Evolutionary conservation across 2,797 vertebrate genomes (phyloP).

Genomic region (Propithecus perrieri): DNA sequence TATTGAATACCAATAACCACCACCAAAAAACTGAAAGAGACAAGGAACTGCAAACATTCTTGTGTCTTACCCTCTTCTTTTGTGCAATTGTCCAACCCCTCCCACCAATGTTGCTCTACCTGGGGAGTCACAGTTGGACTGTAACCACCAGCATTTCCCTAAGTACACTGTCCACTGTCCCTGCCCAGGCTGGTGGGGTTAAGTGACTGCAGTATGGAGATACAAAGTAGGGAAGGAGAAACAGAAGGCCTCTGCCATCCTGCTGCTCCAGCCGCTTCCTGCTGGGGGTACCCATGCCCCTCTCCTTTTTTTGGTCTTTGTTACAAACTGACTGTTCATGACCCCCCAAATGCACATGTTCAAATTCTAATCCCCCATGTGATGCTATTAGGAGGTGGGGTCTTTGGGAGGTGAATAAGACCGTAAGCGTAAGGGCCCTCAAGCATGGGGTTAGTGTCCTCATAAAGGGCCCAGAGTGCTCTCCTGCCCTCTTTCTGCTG

Average conservation of each 20-base stretch:
- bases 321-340: neutral
- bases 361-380: neutral
- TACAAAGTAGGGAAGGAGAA: neutral
- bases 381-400: neutral
- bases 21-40: neutral
- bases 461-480: neutral
- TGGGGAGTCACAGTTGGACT: neutral
- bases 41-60: neutral
- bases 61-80: neutral
- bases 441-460: neutral
- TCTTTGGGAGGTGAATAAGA: neutral
- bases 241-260: neutral
- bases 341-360: neutral
- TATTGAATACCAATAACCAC: neutral
- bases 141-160: neutral
- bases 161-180: accelerated
- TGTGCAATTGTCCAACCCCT: neutral
- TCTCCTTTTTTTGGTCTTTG: neutral
- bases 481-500: neutral
- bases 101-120: neutral
- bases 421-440: neutral
- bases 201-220: neutral
- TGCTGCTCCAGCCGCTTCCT: neutral
- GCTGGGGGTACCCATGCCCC: too few relatives aligned
- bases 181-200: accelerated